Base-by-base conservation (phyloP, 2,797 vertebrate genomes). In the Crenichthys baileyi region DNA sequence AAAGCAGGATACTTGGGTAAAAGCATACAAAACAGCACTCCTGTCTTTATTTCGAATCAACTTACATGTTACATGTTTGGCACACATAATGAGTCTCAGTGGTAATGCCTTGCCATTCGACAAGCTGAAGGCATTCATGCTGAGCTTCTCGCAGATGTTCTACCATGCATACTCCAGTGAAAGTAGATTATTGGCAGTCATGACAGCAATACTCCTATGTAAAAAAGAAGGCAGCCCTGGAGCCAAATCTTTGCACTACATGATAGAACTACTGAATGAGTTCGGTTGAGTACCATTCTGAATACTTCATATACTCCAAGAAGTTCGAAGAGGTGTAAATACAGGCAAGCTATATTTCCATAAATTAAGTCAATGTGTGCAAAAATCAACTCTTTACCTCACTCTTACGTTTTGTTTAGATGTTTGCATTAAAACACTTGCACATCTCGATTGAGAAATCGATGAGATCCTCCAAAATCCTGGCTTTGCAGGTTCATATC, bases 1-100 rank as follows among this genome's bases (percentile, higher is more conserved):
- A 90, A 83, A 81, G 81, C 81, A 60, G 83, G 76, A 5, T 85
- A 83, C 29, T 60, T 86, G 77, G 65, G 44, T 71, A 39, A 89
- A 89, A 68, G 89, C 83, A 46, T 86, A 67, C 16, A 75, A 8
- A 50, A 53, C 71, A 51, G 72, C 74, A 2, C 5, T 86, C 15
- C 58, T 85, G 70, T 83, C 53, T 1, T 72, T 85, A 29, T 80
- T 76, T 61, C 68, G 82, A 7, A 63, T 84, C 46, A 85, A 75
- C 4, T 2, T 89, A 0, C 80, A 87, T 41, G 58, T 86, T 8
- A 82, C 78, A 67, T 89, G 82, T 75, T 81, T 82, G 63, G 77
- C 83, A 44, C 85, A 87, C 70, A 79, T 83, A 1, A 84, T 85
- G 71, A 82, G 15, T 56, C 55, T 85, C 7, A 83, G 74, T 11